Evolutionary conservation across 2,113 vertebrate species (phyloP).

Genomic region (Xenopus laevis): DNA sequence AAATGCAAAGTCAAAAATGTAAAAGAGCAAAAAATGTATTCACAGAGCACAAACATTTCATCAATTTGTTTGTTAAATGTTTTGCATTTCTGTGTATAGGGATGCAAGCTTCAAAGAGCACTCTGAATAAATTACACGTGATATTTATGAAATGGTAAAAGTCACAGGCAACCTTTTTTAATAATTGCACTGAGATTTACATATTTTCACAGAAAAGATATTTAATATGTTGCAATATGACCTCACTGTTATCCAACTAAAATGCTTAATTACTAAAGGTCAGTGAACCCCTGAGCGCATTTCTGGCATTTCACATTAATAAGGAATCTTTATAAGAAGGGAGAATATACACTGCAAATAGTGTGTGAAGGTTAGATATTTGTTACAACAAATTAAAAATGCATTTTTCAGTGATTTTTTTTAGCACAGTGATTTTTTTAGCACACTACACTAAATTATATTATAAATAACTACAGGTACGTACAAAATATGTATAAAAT

Average conservation of each 20-base stretch:
- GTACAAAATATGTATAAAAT: no score
- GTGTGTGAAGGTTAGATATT: no score
- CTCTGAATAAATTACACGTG: conserved; percentile 27
- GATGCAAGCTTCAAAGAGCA: conserved; percentile 6
- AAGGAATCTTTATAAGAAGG: background rate
- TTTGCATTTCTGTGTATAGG: background rate
- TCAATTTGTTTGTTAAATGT: conserved; percentile 12
- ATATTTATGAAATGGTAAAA: conserved; percentile 25
- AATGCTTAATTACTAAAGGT: conserved; percentile 13
- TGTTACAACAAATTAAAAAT: background rate
- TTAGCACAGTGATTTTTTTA: no score
- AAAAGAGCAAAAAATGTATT: no score
- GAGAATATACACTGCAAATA: background rate
- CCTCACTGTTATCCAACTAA: background rate
- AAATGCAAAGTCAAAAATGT: no score
- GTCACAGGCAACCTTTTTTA: conserved; percentile 6
- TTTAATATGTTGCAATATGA: conserved; percentile 5
- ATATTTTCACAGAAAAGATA: conserved; percentile 33
- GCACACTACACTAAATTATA: no score
- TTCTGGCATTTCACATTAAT: conserved; percentile 14
- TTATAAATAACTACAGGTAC: no score
- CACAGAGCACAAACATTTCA: background rate
- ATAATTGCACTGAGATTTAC: background rate
- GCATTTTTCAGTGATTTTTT: no score
- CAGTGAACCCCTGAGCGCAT: conserved; percentile 9